Evolutionary conservation across 1,140 invertebrate species (phyloP), one percentile per base, ranked within the genome.

Genomic region (Manduca sexta): DNA sequence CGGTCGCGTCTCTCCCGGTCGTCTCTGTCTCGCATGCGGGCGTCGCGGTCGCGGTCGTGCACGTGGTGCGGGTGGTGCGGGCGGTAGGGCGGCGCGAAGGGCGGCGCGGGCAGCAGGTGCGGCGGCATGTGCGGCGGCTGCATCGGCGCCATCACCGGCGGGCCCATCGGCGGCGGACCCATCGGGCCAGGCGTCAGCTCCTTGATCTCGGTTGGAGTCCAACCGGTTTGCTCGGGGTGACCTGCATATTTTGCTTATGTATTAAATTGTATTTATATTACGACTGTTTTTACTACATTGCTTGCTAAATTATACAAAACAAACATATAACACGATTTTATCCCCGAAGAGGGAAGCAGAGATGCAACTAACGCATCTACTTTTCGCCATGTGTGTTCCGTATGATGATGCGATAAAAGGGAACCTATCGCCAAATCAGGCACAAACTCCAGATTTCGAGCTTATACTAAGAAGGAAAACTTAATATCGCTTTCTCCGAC

Each of bases 161-260:
- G 65, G 49, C 73, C 42, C 29, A 33, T 73, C 12, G 30, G 49
- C 5, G 76, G 69, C 31, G 83, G 79, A 12, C 74, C 74, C 50
- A 80, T 71, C 6, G 88, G 88, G 1, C 88, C 88, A 1, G 88
- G 88, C 0, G 90, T 91, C 18, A 92, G 66, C 53, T 90, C 87
- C 70, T 92, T 91, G 30, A 91, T 91, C 49, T 91, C 90, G 6
- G 59, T 68, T 8, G 90, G 90, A 31, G 87, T 81, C 90, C 90
- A 92, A 16, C 79, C 85, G 60, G 81, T 58, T 45, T 55, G 64
- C 44, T 75, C 87, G 1, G 69, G 54, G 29, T 74, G 75, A 34
- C 73, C 77, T 81, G 51, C 15, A 42, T 8, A 26, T 0, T n/a
- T n/a, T n/a, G n/a, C n/a, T n/a, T n/a, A n/a, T n/a, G n/a, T n/a